These are phyloP conservation scores for Cephus sareptanus DNA, from an alignment of 2,888 invertebrate genomes.

Conservation along the genomic window DNA sequence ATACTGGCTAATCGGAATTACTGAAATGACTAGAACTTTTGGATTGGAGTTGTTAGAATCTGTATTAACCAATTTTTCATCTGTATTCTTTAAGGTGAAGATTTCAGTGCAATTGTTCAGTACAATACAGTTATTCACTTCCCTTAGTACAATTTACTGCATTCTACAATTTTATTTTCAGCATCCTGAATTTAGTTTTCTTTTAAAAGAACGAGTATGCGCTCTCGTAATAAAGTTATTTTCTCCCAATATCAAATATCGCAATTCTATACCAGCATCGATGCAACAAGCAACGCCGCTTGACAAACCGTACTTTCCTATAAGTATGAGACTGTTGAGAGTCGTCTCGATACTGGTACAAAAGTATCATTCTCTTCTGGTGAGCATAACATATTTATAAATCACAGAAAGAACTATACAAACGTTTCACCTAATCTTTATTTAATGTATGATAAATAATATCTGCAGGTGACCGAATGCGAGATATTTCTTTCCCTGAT, in stretches of 20 bases:
- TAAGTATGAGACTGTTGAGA: constrained; percentile 92
- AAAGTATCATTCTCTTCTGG: constrained; percentile 90
- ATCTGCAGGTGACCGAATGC: constrained; percentile 89
- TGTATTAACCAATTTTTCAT: constrained; percentile 86
- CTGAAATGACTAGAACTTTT: constrained; percentile 97
- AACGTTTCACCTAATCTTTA: neutral
- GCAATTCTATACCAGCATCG: constrained; percentile 71
- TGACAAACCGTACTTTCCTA: constrained; percentile 96
- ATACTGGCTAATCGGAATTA: constrained; percentile 94
- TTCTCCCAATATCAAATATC: constrained; percentile 98
- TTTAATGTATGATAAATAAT: constrained; percentile 3
- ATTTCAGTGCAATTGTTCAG: constrained; percentile 1
- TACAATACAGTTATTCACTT: neutral
- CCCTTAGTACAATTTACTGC: constrained; percentile 1
- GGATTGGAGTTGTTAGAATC: constrained; percentile 95
- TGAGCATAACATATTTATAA: constrained; percentile 64
- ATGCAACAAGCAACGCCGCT: constrained; percentile 74
- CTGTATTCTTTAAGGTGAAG: constrained; percentile 83
- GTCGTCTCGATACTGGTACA: constrained; percentile 94
- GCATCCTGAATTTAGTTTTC: constrained; percentile 93
- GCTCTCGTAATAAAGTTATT: constrained; percentile 98
- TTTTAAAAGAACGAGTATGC: constrained; percentile 96
- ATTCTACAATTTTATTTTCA: constrained; percentile 64
- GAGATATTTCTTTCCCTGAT: constrained; percentile 97
- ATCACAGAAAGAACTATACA: neutral